Evolutionary conservation across 2,797 vertebrate species (phyloP).

Genomic region (Falco columbarius): DNA sequence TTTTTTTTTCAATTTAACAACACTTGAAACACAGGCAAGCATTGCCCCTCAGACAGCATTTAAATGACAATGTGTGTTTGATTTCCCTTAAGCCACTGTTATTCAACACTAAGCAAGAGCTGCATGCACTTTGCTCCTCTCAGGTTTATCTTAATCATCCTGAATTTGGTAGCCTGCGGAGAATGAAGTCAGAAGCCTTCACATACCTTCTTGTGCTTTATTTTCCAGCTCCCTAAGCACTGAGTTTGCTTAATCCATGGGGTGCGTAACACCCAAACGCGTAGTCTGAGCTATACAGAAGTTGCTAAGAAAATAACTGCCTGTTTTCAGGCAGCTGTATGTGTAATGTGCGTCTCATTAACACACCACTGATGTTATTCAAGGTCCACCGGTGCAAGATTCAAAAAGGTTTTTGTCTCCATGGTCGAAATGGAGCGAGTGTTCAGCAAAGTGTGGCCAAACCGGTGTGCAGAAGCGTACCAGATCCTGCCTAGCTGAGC

Average conservation of each 20-base stretch:
- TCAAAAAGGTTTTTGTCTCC: slow-evolving; percentile 81
- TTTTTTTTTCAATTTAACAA: neutral
- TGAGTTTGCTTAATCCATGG: neutral
- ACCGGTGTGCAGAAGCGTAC: slow-evolving; percentile 86
- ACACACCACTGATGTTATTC: slow-evolving; percentile 9
- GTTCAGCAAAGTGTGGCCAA: slow-evolving; percentile 87
- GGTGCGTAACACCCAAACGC: neutral
- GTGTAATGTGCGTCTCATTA: neutral
- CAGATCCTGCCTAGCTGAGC: slow-evolving; percentile 84
- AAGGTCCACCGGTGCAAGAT: slow-evolving; percentile 66
- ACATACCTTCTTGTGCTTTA: neutral
- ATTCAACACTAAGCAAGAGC: neutral
- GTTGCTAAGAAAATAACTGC: neutral
- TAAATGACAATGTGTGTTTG: slow-evolving; percentile 19
- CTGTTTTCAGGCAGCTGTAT: accelerated
- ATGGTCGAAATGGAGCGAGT: slow-evolving; percentile 92
- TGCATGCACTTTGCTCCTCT: neutral
- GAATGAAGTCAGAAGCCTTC: slow-evolving; percentile 1
- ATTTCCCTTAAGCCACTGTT: slow-evolving; percentile 36
- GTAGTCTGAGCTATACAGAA: neutral
- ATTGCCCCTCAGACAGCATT: neutral
- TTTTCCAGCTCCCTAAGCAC: neutral
- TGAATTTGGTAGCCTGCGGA: neutral
- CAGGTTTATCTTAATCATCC: slow-evolving; percentile 8
- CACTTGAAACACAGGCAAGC: neutral